Percentiles rank a stretch among this genome's conserved stretches.
Evolutionary conservation across 2,888 invertebrate species (phyloP).

Genomic region (Cheilosia soror): DNA sequence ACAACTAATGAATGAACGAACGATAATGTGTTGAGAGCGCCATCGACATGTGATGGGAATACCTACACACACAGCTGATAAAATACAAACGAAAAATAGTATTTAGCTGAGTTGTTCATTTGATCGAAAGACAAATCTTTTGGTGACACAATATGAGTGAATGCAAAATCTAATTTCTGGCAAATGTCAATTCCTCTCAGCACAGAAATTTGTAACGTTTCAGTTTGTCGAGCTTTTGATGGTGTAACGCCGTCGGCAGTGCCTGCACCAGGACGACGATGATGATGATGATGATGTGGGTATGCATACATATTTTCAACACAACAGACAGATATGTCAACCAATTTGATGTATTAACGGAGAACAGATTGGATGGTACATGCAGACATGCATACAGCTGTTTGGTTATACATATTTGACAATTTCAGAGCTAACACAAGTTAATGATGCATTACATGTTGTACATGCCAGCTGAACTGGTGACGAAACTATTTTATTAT

Average conservation of each 20-base stretch:
- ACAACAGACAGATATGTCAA: slow-evolving; percentile 48
- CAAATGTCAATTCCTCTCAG: slow-evolving; percentile 55
- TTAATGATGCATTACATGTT: slow-evolving; percentile 46
- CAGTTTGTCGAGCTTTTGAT: slow-evolving; percentile 40
- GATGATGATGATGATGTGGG: slow-evolving; percentile 31
- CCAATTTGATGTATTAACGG: slow-evolving; percentile 43
- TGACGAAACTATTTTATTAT: slow-evolving; percentile 6
- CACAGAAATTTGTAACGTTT: slow-evolving; percentile 56
- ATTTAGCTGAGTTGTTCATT: slow-evolving; percentile 28
- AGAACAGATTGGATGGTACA: slow-evolving; percentile 17
- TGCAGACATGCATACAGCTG: slow-evolving; percentile 10
- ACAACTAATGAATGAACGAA: slow-evolving; percentile 19
- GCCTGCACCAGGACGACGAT: not conserved
- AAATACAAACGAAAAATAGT: slow-evolving; percentile 2
- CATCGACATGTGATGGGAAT: not conserved
- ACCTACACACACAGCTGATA: not conserved
- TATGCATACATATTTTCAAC: slow-evolving; percentile 37
- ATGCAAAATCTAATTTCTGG: slow-evolving; percentile 56
- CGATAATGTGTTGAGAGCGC: not conserved
- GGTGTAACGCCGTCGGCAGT: not conserved
- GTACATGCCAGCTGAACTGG: slow-evolving; percentile 5
- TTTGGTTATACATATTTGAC: slow-evolving; percentile 38
- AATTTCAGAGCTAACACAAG: slow-evolving; percentile 23
- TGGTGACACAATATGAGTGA: slow-evolving; percentile 57
- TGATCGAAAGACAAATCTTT: slow-evolving; percentile 57